Conservation (phyloP, 2,113 vertebrate genomes). For the Diglossa brunneiventris region DNA sequence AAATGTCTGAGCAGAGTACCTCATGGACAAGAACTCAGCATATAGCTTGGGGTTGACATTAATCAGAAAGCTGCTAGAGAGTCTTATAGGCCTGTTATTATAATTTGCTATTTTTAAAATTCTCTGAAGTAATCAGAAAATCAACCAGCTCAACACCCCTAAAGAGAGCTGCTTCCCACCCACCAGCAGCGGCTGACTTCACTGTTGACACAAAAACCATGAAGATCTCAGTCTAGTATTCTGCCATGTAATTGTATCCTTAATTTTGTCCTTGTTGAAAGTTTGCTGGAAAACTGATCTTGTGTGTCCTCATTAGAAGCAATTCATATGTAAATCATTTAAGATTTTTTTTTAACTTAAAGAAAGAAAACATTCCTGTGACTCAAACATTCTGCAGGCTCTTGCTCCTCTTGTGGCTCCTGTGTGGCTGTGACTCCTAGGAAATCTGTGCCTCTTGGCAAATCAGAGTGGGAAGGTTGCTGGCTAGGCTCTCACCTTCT, state of each 20-base stretch:
- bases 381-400: constrained; percentile 4
- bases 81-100: constrained; percentile 54
- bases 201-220: constrained; percentile 57
- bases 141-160: constrained; percentile 54
- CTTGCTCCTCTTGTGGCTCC: background rate
- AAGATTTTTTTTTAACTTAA: background rate
- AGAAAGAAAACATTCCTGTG: background rate
- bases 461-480: background rate
- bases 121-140: constrained; percentile 67
- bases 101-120: constrained; percentile 66
- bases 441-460: background rate
- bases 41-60: constrained; percentile 2
- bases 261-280: constrained; percentile 65
- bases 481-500: background rate
- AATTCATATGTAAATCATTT: constrained; percentile 68
- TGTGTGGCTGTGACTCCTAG: background rate
- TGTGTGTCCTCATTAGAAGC: constrained; percentile 59
- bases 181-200: constrained; percentile 60
- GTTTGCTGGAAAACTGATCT: constrained; percentile 47
- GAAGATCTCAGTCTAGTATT: constrained; percentile 45
- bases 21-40: background rate
- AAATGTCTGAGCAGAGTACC: background rate
- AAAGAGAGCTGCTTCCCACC: constrained; percentile 50
- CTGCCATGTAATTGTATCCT: constrained; percentile 58
- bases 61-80: constrained; percentile 43